Evolutionary conservation across 2,888 invertebrate species (phyloP).

Genomic region (Cantharis rufa): DNA sequence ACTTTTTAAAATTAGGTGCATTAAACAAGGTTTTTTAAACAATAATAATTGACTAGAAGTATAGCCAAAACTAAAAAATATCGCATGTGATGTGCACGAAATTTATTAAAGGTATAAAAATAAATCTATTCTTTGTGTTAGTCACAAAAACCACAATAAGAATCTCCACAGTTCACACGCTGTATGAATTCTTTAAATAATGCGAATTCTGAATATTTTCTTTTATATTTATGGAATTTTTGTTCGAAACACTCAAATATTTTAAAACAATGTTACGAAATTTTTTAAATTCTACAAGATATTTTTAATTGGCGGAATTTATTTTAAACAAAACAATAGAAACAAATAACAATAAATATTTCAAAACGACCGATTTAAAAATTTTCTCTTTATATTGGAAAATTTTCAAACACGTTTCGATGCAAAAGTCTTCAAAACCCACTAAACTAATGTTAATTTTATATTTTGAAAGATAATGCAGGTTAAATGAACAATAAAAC

Average conservation of each 20-base stretch:
- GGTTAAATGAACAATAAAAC: no score
- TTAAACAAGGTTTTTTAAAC: not conserved
- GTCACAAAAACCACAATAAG: not conserved
- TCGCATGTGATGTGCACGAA: not conserved
- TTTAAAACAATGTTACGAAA: not conserved
- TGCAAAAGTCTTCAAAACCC: not conserved
- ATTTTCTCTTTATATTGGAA: not conserved
- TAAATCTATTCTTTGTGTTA: not conserved
- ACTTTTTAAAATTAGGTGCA: not conserved
- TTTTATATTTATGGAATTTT: not conserved
- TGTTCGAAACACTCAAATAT: not conserved
- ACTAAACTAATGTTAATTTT: not conserved
- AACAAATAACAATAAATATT: not conserved
- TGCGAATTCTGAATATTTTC: not conserved
- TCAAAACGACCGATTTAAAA: not conserved
- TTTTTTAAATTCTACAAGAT: not conserved
- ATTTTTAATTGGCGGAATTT: not conserved
- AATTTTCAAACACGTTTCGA: not conserved
- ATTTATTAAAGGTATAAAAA: not conserved
- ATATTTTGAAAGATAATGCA: not conserved
- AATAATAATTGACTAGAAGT: not conserved
- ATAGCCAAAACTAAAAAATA: not conserved
- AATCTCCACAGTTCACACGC: not conserved
- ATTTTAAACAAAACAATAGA: not conserved
- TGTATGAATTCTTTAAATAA: conserved; percentile 1